phyloP scores from a whole-genome alignment of 2,113 vertebrate genomes.

The Hydrochoerus hydrochaeris region DNA sequence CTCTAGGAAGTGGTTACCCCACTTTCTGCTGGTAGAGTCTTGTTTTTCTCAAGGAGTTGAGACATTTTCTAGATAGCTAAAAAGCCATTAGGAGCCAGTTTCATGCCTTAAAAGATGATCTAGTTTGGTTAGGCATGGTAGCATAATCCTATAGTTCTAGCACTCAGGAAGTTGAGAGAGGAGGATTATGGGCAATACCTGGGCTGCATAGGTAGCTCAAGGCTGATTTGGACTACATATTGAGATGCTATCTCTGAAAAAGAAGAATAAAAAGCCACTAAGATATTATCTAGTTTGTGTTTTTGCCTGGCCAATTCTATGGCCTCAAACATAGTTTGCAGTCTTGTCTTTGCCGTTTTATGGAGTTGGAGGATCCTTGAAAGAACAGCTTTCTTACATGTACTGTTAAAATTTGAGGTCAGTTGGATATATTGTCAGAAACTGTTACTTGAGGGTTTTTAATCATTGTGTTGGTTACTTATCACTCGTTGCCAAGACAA shows the following conservation, averaged over 20 bases:
- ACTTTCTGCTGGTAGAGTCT: conserved; percentile 42
- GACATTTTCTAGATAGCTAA: conserved; percentile 33
- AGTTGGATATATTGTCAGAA: conserved; percentile 38
- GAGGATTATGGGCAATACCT: background rate
- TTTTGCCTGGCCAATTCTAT: conserved; percentile 13
- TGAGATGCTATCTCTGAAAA: background rate
- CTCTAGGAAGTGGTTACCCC: background rate
- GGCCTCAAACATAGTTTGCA: background rate
- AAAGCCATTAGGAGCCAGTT: background rate
- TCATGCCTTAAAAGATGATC: conserved; percentile 26
- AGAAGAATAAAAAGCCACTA: background rate
- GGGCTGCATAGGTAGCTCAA: background rate
- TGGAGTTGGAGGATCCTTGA: background rate
- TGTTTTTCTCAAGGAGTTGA: conserved; percentile 20
- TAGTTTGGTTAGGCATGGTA: background rate
- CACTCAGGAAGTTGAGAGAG: background rate
- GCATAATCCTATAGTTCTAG: background rate
- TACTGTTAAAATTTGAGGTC: background rate
- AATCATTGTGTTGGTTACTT: background rate
- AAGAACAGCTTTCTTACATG: background rate
- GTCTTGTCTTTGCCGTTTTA: conserved; percentile 46
- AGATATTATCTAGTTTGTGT: background rate
- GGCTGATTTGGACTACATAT: background rate
- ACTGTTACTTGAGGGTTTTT: background rate
- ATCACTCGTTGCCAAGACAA: no score